These are phyloP conservation scores for Crenichthys baileyi DNA, from an alignment of 2,797 vertebrate species.

Conservation along the genomic window DNA sequence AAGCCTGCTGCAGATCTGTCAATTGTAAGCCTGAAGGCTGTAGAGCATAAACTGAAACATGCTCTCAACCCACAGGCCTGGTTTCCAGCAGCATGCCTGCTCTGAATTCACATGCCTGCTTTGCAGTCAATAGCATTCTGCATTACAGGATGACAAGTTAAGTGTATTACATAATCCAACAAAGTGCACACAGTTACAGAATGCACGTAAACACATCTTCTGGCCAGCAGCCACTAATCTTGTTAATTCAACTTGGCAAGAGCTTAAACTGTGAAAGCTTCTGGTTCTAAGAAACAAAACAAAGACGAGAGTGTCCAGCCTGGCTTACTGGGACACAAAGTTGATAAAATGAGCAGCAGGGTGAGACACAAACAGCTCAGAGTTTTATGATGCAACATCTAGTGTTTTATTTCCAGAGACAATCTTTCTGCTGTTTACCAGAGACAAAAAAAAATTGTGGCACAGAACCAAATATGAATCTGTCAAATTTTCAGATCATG, in stretches of 20 bases:
- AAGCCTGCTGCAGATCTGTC: slow-evolving; percentile 49
- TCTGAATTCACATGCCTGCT: slow-evolving; percentile 27
- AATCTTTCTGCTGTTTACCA: background rate
- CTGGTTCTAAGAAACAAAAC: slow-evolving; percentile 31
- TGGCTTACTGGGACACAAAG: slow-evolving; percentile 11
- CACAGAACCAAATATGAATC: background rate
- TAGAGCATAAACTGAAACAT: slow-evolving; percentile 60
- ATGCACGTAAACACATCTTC: slow-evolving; percentile 47
- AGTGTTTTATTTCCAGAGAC: slow-evolving; percentile 12
- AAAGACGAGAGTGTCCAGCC: slow-evolving; percentile 30
- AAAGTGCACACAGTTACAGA: slow-evolving; percentile 29
- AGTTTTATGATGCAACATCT: slow-evolving; percentile 17
- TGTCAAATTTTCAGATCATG: slow-evolving; percentile 21
- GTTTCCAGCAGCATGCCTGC: slow-evolving; percentile 20
- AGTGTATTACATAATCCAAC: slow-evolving; percentile 58
- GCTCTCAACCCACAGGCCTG: slow-evolving; percentile 30
- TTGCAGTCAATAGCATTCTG: slow-evolving; percentile 34
- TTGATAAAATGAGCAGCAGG: background rate
- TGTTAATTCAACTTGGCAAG: slow-evolving; percentile 56
- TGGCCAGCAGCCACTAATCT: slow-evolving; percentile 54
- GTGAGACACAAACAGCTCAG: slow-evolving; percentile 13
- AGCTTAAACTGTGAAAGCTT: slow-evolving; percentile 49
- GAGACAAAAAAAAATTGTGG: slow-evolving; percentile 25
- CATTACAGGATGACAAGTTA: slow-evolving; percentile 38
- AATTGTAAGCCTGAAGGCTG: slow-evolving; percentile 41